phyloP scores from a whole-genome alignment of 2,113 vertebrate genomes.

The Lates calcarifer region DNA sequence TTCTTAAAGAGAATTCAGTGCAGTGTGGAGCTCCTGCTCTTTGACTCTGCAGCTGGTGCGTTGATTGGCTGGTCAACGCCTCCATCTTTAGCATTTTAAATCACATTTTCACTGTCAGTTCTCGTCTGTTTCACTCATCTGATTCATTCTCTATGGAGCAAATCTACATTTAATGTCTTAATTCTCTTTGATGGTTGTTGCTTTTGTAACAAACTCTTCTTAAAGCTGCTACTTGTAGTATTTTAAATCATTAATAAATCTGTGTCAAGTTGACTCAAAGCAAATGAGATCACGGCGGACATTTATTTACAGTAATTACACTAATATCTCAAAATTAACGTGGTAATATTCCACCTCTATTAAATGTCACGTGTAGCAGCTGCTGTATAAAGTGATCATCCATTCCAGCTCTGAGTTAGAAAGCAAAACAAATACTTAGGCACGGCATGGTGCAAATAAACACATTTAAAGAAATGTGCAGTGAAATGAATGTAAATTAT shows the following conservation, averaged over 20 bases:
- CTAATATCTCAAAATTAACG: background rate
- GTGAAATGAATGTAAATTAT: constrained; percentile 68
- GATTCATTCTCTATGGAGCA: background rate
- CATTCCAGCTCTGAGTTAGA: constrained; percentile 52
- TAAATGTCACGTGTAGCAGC: background rate
- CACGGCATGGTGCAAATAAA: constrained; percentile 61
- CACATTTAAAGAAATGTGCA: constrained; percentile 47
- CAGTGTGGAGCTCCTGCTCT: too few species aligned
- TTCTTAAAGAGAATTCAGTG: background rate
- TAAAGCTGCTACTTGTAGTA: constrained; percentile 3
- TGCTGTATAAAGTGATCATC: constrained; percentile 3
- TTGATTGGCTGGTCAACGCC: constrained; percentile 52
- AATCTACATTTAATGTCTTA: background rate
- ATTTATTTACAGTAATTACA: background rate
- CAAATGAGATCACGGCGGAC: background rate
- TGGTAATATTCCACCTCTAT: background rate
- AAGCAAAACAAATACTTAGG: constrained; percentile 48
- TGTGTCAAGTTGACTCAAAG: background rate
- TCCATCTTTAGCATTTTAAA: background rate
- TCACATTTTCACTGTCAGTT: constrained; percentile 8
- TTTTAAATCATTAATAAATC: background rate
- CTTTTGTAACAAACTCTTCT: background rate
- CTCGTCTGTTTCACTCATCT: background rate
- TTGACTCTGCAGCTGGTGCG: constrained; percentile 2
- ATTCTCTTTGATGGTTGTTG: background rate